Base-by-base conservation (phyloP, 1,140 invertebrate genomes). In the Vanessa tameamea region DNA sequence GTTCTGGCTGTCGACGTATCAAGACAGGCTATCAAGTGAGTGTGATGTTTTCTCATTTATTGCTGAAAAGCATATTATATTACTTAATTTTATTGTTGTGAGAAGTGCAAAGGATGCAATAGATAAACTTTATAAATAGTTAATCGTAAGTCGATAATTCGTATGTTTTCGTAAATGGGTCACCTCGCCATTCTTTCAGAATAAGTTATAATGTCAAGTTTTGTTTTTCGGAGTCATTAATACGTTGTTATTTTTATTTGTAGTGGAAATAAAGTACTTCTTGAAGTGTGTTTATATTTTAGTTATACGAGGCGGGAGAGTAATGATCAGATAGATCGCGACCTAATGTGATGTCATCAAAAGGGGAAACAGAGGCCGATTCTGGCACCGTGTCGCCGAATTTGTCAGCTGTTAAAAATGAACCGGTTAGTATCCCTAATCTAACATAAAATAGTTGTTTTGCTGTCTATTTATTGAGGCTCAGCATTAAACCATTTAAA, bases 1-100 rank as follows among this genome's bases (percentile, higher is more conserved):
- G 92, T 91, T 93, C 92, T 91, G 89, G 87, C 82, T 93, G 91
- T 93, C 92, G 91, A 93, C 92, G 92, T 93, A 93, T 92, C 87
- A 92, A 89, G 78, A 78, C 82, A 73, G 79, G 78, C 73, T 72
- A 84, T 76, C 82, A 79, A 83, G 84, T 84, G 79, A 84, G 82
- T 83, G 77, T n/a, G 73, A 77, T 69, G 70, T 75, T 76, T 78
- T 73, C 64, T 61, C 61, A 69, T 77, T 77, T 64, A 66, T 64
- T 47, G 57, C 16, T 50, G 23, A 64, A 68, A 86, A 83, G 72
- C 79, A 86, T 81, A 78, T 79, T 86, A 85, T 84, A 77, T 83
- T 78, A 76, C 50, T 75, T 72, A 64, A 79, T 78, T 82, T 74
- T 78, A 48, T 51, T 73, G 69, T 64, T 83, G 75, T 76, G 78